Conservation (phyloP, 1,140 invertebrate genomes). For the Hirudo medicinalis region DNA sequence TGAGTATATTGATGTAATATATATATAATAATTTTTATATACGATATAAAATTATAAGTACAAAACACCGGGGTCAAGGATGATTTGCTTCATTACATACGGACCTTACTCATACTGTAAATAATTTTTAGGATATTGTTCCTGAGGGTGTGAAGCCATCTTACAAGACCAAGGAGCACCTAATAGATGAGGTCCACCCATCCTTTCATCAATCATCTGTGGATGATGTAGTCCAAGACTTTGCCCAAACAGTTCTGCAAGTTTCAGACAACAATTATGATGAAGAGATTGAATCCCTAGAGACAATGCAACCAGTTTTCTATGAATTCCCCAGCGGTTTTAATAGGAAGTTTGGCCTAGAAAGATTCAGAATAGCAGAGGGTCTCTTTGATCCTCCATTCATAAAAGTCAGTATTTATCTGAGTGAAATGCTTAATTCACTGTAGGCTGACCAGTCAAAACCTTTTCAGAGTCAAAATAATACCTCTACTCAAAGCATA, state of each 20-base stretch:
- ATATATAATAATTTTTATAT: too few species aligned
- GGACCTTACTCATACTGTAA: too few species aligned
- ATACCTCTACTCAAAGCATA: slow-evolving; percentile 52
- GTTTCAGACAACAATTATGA: slow-evolving; percentile 65
- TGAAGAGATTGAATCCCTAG: slow-evolving; percentile 46
- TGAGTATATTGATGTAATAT: too few species aligned
- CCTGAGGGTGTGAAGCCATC: too few species aligned
- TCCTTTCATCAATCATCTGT: slow-evolving; percentile 83
- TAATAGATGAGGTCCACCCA: slow-evolving; percentile 62
- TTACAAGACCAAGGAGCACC: slow-evolving; percentile 47
- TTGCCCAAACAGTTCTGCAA: slow-evolving; percentile 42
- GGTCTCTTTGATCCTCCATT: slow-evolving; percentile 70
- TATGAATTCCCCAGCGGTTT: slow-evolving; percentile 90
- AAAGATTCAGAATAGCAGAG: slow-evolving; percentile 76
- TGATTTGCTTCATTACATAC: too few species aligned
- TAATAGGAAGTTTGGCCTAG: slow-evolving; percentile 72
- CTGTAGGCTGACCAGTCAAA: background rate
- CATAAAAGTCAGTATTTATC: slow-evolving; percentile 39
- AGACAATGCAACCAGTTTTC: slow-evolving; percentile 60
- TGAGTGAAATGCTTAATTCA: background rate
- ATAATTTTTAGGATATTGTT: too few species aligned
- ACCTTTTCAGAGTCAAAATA: background rate
- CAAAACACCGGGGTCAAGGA: too few species aligned
- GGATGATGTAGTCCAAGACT: slow-evolving; percentile 48
- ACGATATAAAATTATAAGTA: too few species aligned